These are phyloP conservation scores for Temnothorax unifasciatus DNA, from an alignment of 2,888 invertebrate genomes.

Conservation along the genomic window DNA sequence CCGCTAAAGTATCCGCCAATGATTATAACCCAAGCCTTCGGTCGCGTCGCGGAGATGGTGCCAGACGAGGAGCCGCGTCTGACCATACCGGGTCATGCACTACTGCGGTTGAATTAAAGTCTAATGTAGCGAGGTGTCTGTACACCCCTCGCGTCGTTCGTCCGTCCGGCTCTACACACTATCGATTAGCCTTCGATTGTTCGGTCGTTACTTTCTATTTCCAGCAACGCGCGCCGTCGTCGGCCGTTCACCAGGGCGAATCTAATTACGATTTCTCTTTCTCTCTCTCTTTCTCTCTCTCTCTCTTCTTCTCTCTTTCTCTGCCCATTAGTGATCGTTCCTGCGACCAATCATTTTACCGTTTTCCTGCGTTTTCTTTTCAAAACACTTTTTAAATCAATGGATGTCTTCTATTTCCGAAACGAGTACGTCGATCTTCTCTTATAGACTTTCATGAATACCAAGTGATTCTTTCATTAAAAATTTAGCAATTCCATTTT, in stretches of 20 bases:
- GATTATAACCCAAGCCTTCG: neutral
- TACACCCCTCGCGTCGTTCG: conserved; percentile 50
- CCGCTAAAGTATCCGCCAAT: neutral
- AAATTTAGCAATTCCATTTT: neutral
- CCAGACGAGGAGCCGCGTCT: conserved; percentile 56
- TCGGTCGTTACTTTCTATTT: conserved; percentile 81
- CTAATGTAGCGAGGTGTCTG: conserved; percentile 71
- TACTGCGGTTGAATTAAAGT: conserved; percentile 76
- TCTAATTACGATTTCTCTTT: conserved; percentile 73
- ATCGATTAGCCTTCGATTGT: conserved; percentile 83
- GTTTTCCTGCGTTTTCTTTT: neutral
- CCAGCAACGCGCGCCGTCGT: conserved; percentile 77
- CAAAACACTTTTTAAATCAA: neutral
- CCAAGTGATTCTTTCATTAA: neutral
- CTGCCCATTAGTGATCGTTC: conserved; percentile 11
- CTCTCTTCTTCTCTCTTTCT: neutral
- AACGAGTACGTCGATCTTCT: conserved; percentile 32
- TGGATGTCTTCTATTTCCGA: conserved; percentile 23
- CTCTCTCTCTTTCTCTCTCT: neutral
- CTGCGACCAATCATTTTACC: neutral
- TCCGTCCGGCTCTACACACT: conserved; percentile 66
- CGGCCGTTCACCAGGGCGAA: conserved; percentile 70
- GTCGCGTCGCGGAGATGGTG: conserved; percentile 67
- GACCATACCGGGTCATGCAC: conserved; percentile 62
- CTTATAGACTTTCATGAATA: conserved; percentile 12